Conservation (phyloP, 2,797 vertebrate genomes). For the Linurgus olivaceus region DNA sequence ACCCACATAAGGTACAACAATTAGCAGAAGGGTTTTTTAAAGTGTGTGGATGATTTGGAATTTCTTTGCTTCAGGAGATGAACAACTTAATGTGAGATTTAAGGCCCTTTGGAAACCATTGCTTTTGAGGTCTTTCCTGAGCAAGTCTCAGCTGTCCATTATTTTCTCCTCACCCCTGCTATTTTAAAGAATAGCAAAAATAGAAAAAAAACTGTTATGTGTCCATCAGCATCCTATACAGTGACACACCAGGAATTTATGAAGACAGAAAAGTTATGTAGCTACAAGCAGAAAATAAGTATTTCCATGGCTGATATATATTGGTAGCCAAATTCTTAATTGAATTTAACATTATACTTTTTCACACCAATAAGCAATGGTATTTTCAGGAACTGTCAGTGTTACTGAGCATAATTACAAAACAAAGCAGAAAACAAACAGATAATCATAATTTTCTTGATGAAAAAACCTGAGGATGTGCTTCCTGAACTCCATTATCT, state of each 20-base stretch:
- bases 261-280: not conserved
- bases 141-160: not conserved
- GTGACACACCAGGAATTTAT: not conserved
- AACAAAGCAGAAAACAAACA: not conserved
- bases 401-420: not conserved
- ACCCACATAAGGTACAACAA: not conserved
- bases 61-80: not conserved
- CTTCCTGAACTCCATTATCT: not conserved
- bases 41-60: not conserved
- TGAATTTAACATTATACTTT: not conserved
- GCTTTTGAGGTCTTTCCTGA: not conserved
- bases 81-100: not conserved
- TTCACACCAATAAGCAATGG: not conserved
- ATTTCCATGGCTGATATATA: not conserved
- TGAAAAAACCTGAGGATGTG: not conserved
- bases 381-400: not conserved
- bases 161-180: not conserved
- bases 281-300: not conserved
- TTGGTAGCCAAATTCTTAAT: not conserved
- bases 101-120: not conserved
- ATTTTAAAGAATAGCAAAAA: accelerated
- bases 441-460: not conserved
- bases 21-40: not conserved
- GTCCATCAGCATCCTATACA: not conserved
- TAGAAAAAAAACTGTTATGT: not conserved